Evolutionary conservation across 2,797 vertebrate species (phyloP).

Genomic region (Myotis myotis): DNA sequence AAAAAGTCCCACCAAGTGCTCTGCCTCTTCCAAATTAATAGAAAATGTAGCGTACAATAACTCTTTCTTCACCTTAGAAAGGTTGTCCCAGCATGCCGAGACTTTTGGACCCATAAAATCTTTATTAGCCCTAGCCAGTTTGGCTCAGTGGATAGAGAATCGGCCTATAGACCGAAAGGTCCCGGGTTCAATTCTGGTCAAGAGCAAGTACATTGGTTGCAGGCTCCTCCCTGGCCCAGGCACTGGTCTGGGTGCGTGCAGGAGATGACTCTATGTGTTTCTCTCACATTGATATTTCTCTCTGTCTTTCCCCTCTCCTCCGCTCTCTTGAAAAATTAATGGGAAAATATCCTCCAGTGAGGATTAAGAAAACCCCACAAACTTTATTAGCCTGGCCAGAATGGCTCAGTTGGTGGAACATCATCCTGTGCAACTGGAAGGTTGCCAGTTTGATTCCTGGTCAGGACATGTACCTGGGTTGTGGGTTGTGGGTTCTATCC

Average conservation of each 20-base stretch:
- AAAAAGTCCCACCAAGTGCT: neutral
- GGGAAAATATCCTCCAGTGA: too few species aligned
- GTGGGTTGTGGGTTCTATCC: too few species aligned
- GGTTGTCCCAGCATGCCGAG: neutral
- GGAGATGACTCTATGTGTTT: neutral
- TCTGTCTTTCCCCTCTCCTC: neutral
- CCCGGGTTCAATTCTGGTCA: neutral
- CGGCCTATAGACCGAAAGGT: neutral
- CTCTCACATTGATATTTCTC: neutral
- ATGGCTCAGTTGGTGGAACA: too few species aligned
- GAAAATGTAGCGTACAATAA: neutral
- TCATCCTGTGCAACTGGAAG: too few species aligned
- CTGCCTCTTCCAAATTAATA: neutral
- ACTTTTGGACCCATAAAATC: neutral
- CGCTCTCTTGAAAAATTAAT: too few species aligned
- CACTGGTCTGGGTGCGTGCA: too few species aligned
- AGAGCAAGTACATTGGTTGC: neutral
- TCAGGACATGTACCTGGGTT: too few species aligned
- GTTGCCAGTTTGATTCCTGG: too few species aligned
- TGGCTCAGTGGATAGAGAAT: neutral
- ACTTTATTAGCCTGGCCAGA: too few species aligned
- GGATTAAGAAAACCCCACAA: too few species aligned
- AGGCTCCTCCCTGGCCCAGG: too few species aligned
- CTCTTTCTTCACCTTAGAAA: neutral
- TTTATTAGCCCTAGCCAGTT: neutral